phyloP scores from a whole-genome alignment of 2,888 invertebrate species.

The Shargacucullia verbasci region DNA sequence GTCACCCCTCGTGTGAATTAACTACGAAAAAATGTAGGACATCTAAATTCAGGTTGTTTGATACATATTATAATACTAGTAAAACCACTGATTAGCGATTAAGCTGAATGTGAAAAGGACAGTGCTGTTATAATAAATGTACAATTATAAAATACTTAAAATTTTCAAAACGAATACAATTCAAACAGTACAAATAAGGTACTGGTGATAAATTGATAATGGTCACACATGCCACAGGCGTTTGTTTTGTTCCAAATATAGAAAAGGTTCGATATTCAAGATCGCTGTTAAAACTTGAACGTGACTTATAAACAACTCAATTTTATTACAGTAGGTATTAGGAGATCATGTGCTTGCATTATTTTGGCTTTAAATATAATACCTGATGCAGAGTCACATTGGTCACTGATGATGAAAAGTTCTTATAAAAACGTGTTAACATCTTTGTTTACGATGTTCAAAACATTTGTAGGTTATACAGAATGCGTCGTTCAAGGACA shows the following conservation, averaged over 20 bases:
- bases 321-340: constrained; percentile 15
- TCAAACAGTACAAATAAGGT: constrained; percentile 20
- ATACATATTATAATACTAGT: too few species aligned
- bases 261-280: background rate
- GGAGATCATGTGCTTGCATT: constrained; percentile 3
- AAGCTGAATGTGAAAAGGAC: too few species aligned
- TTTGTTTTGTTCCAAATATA: constrained; percentile 14
- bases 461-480: too few species aligned
- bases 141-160: too few species aligned
- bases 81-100: too few species aligned
- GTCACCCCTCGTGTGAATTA: constrained; percentile 4
- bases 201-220: constrained; percentile 5
- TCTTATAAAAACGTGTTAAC: too few species aligned
- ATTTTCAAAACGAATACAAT: constrained; percentile 13
- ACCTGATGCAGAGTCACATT: constrained; percentile 5
- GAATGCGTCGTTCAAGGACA: too few species aligned
- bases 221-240: background rate
- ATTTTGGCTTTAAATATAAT: constrained; percentile 7
- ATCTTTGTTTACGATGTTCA: too few species aligned
- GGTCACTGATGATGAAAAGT: background rate
- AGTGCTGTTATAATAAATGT: too few species aligned
- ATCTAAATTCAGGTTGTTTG: too few species aligned
- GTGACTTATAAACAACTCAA: constrained; percentile 20
- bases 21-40: background rate
- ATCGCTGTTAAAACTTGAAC: constrained; percentile 18